Evolutionary conservation across 35 echinoderm and acorn worm species (phyloP), one percentile per base, ranked within the genome.

Genomic region (Apostichopus japonicus): DNA sequence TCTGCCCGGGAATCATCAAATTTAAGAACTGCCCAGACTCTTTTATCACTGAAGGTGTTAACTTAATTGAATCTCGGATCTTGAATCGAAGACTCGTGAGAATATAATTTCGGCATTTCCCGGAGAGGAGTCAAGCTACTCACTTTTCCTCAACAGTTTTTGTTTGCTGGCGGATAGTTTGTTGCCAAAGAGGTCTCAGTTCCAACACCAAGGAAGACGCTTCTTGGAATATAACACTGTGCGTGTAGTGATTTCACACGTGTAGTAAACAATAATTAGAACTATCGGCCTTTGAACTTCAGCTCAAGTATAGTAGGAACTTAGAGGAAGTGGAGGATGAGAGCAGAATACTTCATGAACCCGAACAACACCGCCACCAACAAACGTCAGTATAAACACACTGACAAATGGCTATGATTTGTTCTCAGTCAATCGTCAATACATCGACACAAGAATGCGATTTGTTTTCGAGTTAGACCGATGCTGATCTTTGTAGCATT

Each of bases 161-260:
- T 89, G 86, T 89, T 53, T 75, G 86, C 59, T 75, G 62, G 59
- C 67, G 86, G 86, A 89, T 89, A 67, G 61, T 89, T 89, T 67
- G 61, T 75, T 89, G 86, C 86, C 86, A n/a, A 67, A 89, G 17
- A 89, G 86, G 86, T 89, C 72, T 62, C 23, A 89, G 11, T 89
- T 89, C 86, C 86, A 25, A 89, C 86, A 89, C 86, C 86, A 54
- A 7, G 59, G 51, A 89, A 89, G 86, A 89, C 86, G 86, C 61
- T 89, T 75, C 62, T 71, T 65, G 54, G 86, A 53, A 75, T 24
- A 17, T 67, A 51, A 71, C 86, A 75, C 86, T 89, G 25, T n/a
- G 61, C 56, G 86, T 89, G 86, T 89, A 89, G 86, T 89, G 86
- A 72, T 70, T 89, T 89, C 86, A 89, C 86, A 89, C 86, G 84